Evolutionary conservation across 2,113 vertebrate species (phyloP).

Genomic region (Menura novaehollandiae): DNA sequence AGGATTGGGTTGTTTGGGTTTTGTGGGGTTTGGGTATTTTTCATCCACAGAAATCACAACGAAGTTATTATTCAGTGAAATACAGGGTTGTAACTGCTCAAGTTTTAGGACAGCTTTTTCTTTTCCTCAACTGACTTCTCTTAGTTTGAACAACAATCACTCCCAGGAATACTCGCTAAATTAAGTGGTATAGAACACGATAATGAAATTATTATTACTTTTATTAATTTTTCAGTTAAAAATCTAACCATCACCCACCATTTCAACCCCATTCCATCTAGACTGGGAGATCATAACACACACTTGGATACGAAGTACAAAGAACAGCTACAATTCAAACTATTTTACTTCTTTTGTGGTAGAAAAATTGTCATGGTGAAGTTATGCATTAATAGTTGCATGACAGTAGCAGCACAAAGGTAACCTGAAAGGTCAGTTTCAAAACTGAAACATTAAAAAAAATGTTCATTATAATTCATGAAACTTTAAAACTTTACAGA

Average conservation of each 20-base stretch:
- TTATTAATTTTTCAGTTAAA: neutral
- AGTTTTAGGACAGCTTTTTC: neutral
- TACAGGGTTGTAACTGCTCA: neutral
- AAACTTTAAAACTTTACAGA: neutral
- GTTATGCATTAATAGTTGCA: neutral
- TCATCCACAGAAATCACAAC: neutral
- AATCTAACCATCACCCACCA: neutral
- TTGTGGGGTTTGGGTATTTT: neutral
- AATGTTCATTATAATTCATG: neutral
- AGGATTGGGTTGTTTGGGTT: neutral
- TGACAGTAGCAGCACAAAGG: neutral
- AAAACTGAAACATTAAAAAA: neutral
- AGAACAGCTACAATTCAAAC: neutral
- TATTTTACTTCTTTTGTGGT: neutral
- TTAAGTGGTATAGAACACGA: neutral
- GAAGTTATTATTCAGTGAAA: neutral
- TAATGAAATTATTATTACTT: neutral
- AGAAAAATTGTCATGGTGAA: neutral
- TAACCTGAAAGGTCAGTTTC: neutral
- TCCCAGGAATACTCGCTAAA: neutral
- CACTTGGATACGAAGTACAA: neutral
- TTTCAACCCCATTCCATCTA: neutral
- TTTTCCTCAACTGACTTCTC: neutral
- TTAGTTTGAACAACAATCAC: neutral
- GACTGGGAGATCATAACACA: neutral